These are phyloP conservation scores for Caenorhabditis auriculariae DNA, from an alignment of 2,888 invertebrate genomes.

Conservation along the genomic window DNA sequence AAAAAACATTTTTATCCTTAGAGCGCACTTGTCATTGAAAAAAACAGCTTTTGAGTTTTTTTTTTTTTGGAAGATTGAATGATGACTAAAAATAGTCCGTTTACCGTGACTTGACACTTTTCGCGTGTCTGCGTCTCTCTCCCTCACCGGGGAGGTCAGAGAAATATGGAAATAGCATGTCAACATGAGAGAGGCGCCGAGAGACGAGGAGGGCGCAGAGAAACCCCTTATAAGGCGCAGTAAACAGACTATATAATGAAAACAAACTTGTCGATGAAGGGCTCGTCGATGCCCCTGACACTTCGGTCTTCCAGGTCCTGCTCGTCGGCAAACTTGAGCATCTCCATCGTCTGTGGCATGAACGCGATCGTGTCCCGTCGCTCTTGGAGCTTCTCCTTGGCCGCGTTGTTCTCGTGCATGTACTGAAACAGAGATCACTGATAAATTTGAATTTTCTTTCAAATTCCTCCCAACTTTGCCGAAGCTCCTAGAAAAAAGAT, in stretches of 20 bases:
- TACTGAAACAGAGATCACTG: slow-evolving; percentile 49
- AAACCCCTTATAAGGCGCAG: too few species aligned
- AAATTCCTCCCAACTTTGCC: background rate
- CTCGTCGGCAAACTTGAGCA: slow-evolving; percentile 50
- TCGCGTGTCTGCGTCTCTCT: too few species aligned
- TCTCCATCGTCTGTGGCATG: slow-evolving; percentile 55
- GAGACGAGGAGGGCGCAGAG: too few species aligned
- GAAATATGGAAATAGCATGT: too few species aligned
- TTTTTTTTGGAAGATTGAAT: background rate
- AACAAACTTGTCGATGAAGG: slow-evolving; percentile 19
- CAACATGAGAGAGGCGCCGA: too few species aligned
- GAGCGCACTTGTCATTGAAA: background rate
- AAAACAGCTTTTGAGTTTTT: background rate
- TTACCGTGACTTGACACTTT: too few species aligned
- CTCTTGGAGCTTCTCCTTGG: slow-evolving; percentile 34
- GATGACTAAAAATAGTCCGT: too few species aligned
- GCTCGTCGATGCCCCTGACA: slow-evolving; percentile 35
- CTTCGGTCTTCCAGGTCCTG: slow-evolving; percentile 46
- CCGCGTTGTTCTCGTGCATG: slow-evolving; percentile 49
- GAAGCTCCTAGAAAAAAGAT: background rate
- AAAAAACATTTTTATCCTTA: too few species aligned
- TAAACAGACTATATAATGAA: too few species aligned
- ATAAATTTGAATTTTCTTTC: background rate
- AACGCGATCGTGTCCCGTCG: slow-evolving; percentile 62
- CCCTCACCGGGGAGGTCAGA: too few species aligned